Evolutionary conservation across 2,113 vertebrate species (phyloP), one percentile per base, ranked within the genome.

Genomic region (Rousettus leschenaultii): DNA sequence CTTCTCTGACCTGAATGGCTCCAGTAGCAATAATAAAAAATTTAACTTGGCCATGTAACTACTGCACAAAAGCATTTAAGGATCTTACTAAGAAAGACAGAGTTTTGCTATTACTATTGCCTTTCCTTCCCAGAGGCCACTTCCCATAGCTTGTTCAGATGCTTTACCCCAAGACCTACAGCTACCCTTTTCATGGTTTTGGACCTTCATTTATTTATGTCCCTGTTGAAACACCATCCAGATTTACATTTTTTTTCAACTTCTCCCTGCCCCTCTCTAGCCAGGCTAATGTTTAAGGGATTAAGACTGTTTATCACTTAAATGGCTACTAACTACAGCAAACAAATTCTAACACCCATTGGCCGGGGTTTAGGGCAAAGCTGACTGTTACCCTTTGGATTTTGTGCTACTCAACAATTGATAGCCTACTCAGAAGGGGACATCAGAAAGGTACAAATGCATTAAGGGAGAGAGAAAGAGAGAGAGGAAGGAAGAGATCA

Each of bases 271-370:
- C 15, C 7, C 2, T 68, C 57, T 89, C 66, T 22, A 95, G 48
- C 30, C 21, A 96, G 59, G 74, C 57, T 95, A 68, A 68, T 96
- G 79, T 90, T 89, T 97, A 97, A 96, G 28, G 61, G 91, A 94
- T 90, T 97, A 96, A 94, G 65, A 75, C 22, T 87, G 19, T 43
- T 96, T 53, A 74, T 35, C 19, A 79, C 14, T 70, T 95, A 95
- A 96, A 93, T 91, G 59, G 8, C 53, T 55, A 88, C 75, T 94
- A 94, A 84, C 80, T 82, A 80, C 30, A 89, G 74, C 89, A 86
- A 95, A 91, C 92, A 93, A 95, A 95, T 65, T 92, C 51, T 75
- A 75, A 93, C 28, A 75, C 63, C 78, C 59, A 94, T 48, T 68
- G 65, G 30, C 55, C 30, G 90, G 65, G 65, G 33, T 43, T 89